Base-by-base conservation (phyloP, 2,113 vertebrate genomes). In the Podarcis muralis region DNA sequence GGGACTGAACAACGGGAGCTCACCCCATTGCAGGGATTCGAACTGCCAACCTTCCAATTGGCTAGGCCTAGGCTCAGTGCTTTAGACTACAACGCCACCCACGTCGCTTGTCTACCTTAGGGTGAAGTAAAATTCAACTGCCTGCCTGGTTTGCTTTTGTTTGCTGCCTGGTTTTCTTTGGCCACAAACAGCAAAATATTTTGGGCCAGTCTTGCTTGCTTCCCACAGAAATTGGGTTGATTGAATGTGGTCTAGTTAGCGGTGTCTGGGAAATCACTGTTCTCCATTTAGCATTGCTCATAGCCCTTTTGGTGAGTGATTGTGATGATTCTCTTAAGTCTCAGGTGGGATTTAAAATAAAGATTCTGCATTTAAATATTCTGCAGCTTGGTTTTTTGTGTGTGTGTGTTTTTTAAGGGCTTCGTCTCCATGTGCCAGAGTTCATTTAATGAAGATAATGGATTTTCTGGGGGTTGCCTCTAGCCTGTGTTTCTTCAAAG, bases 401-500 rank as follows among this genome's bases (percentile, higher is more conserved):
- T 40, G 40, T 40, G 40, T 40, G 40, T 48, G 3, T n/a, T 94
- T 87, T 62, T 62, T 62, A 62, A 62, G 18, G 81, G 23, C 75
- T 78, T 30, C 82, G 90, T 2, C 1, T 4, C 3, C 18, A 6
- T 86, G 23, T 80, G 13, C 11, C 88, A 35, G 15, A 0, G 1
- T 79, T 90, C 84, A 40, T 43, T 84, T 90, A n/a, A 87, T 15
- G 23, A 40, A 30, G 23, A 86, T 84, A 86, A 91, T 72, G 7
- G 0, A 30, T 83, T 91, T 93, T 8, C 30, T 76, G 30, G 30
- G 43, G 83, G 22, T 89, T 3, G 3, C 76, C 48, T 65, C 5
- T 32, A 43, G 76, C 69, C 85, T 92, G 40, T 84, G 48, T 77
- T 90, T 83, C 85, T 78, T 87, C 85, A 78, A 27, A 90, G 23